Percentiles rank a stretch among this genome's conserved stretches.
These are phyloP conservation scores for Brachionus manjavacas DNA, from an alignment of 1,140 invertebrate genomes.

Conservation along the genomic window DNA sequence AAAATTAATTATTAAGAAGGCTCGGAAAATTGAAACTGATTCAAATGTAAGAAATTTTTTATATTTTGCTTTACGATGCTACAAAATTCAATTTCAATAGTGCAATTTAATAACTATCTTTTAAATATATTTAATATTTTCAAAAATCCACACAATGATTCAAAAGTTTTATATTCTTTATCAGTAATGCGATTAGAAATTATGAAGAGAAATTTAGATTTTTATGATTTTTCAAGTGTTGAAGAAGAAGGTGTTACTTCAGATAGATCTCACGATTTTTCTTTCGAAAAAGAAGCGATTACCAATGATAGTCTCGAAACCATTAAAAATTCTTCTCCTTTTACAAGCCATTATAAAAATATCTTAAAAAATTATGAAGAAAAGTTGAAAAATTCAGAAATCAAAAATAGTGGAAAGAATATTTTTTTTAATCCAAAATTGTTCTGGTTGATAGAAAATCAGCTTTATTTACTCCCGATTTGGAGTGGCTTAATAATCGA, in stretches of 20 bases:
- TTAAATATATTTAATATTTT: background rate
- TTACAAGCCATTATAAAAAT: background rate
- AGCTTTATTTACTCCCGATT: no score
- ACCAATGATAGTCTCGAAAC: background rate
- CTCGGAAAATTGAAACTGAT: background rate
- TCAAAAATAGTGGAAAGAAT: background rate
- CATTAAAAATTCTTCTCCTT: background rate
- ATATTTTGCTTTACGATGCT: background rate
- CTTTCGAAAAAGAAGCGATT: background rate
- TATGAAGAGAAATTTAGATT: background rate
- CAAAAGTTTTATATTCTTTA: background rate
- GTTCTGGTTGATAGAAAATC: background rate
- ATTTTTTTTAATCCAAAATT: background rate
- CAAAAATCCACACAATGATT: background rate
- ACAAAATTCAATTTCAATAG: background rate
- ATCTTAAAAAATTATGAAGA: background rate
- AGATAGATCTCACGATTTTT: background rate
- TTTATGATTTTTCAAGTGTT: background rate
- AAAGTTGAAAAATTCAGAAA: background rate
- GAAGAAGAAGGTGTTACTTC: background rate
- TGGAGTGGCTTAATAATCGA: background rate
- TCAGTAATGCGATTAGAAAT: background rate
- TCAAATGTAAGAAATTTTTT: background rate
- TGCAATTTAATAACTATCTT: background rate
- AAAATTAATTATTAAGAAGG: background rate